phyloP scores from a whole-genome alignment of 2,888 invertebrate genomes.

The Ormia ochracea region DNA sequence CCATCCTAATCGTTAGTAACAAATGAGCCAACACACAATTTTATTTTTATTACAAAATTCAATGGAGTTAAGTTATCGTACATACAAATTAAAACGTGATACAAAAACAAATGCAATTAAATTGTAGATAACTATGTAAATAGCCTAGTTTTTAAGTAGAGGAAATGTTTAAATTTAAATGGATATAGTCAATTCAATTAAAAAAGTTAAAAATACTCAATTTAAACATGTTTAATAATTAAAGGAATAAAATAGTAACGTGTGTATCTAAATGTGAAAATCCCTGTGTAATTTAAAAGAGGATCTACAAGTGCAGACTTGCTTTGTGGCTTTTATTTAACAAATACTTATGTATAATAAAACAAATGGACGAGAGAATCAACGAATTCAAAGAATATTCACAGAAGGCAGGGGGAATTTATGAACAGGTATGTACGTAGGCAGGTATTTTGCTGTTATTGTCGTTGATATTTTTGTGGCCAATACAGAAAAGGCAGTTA shows the following conservation, averaged over 20 bases:
- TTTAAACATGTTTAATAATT: slow-evolving; percentile 27
- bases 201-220: background rate
- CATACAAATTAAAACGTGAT: slow-evolving; percentile 14
- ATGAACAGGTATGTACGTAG: slow-evolving; percentile 62
- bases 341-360: too few relatives aligned
- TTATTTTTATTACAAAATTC: background rate
- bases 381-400: slow-evolving; percentile 32
- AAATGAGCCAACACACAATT: background rate
- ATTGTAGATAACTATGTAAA: background rate
- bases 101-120: background rate
- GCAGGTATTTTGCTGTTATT: slow-evolving; percentile 42
- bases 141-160: background rate
- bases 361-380: background rate
- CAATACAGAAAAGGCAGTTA: slow-evolving; percentile 46
- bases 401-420: slow-evolving; percentile 35
- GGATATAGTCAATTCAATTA: background rate
- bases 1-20: slow-evolving; percentile 37
- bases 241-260: slow-evolving; percentile 35
- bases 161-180: background rate
- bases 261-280: slow-evolving; percentile 36
- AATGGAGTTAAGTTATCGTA: background rate
- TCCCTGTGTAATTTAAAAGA: slow-evolving; percentile 42
- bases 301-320: slow-evolving; percentile 61
- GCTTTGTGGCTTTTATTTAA: slow-evolving; percentile 45
- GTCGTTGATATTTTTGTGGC: slow-evolving; percentile 33